Conservation (phyloP, 2,113 vertebrate species). For the Megaceryle maxima region DNA sequence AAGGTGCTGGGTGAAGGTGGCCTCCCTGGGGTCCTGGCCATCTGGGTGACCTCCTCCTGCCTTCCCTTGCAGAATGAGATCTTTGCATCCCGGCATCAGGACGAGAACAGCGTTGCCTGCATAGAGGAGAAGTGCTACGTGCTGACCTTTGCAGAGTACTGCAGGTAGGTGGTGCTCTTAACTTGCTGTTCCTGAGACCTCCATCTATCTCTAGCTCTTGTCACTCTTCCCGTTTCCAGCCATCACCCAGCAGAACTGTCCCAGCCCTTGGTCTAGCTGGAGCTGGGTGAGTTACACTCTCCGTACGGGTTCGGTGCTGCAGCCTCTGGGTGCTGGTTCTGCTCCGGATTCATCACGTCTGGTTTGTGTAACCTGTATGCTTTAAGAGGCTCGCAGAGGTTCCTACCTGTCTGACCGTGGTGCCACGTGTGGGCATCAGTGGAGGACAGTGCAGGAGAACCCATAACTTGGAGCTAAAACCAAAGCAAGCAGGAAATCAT, state of each 20-base stretch:
- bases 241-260: background rate
- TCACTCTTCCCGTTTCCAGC: background rate
- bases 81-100: slow-evolving; percentile 97
- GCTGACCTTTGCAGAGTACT: slow-evolving; percentile 97
- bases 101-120: slow-evolving; percentile 97
- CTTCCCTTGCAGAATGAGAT: slow-evolving; percentile 90
- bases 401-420: background rate
- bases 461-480: background rate
- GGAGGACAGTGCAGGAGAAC: background rate
- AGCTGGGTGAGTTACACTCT: background rate
- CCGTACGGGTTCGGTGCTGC: fast-evolving
- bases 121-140: slow-evolving; percentile 99
- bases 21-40: background rate
- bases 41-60: background rate
- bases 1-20: background rate
- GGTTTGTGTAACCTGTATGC: fast-evolving
- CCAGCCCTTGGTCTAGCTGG: background rate
- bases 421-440: background rate
- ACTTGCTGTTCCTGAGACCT: background rate
- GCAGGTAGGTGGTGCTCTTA: slow-evolving; percentile 85
- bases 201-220: background rate
- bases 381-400: background rate
- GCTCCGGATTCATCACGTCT: fast-evolving
- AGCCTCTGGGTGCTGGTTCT: background rate
- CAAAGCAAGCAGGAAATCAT: background rate